Base-by-base conservation (phyloP, 2,797 vertebrate species). In the Gymnothorax javanicus region DNA sequence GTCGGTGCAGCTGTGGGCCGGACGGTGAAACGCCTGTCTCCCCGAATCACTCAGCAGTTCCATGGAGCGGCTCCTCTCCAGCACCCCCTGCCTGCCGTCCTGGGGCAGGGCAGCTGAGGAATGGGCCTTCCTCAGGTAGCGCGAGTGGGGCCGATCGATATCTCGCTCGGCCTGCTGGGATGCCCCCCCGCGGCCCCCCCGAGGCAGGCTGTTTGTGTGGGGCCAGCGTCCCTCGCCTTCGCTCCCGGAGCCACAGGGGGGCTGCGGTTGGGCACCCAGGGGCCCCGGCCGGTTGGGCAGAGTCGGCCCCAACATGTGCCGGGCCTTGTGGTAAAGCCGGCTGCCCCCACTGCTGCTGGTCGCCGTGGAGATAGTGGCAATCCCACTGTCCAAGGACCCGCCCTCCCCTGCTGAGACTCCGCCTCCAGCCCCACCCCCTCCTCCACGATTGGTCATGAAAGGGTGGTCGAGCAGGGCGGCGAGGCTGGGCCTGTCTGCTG, bases 321-420 rank as follows among this genome's bases (percentile, higher is more conserved):
- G 93, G 89, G 97, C 95, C 93, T 96, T 97, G 90, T 96, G 97
- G 88, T 97, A 97, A 88, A 98, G 95, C 84, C 96, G 97, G 71
- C 96, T 96, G 89, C 95, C 94, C 88, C 96, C 96, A 93, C 96
- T 93, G 2, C 89, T 89, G 2, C 89, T 89, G 58, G 96, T 95
- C 56, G 94, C 92, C 0, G 96, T 98, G 79, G 98, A 99, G 92
- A 99, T 97, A 79, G 98, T 99, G 88, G 97, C 98, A 15, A 99
- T 98, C 54, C 99, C 99, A 25, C 99, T 99, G 93, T 99, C 99
- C 86, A 99, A 98, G 0, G 99, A 99, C 56, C 97, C 97, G 52
- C 97, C 97, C 0, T 97, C 96, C 50, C 93, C 96, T 87, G 94
- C 91, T 79, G 33, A 95, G 96, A 13, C 94, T 97, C 93, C 96